Evolutionary conservation across 2,797 vertebrate species (phyloP).

Genomic region (Diplodus puntazzo): DNA sequence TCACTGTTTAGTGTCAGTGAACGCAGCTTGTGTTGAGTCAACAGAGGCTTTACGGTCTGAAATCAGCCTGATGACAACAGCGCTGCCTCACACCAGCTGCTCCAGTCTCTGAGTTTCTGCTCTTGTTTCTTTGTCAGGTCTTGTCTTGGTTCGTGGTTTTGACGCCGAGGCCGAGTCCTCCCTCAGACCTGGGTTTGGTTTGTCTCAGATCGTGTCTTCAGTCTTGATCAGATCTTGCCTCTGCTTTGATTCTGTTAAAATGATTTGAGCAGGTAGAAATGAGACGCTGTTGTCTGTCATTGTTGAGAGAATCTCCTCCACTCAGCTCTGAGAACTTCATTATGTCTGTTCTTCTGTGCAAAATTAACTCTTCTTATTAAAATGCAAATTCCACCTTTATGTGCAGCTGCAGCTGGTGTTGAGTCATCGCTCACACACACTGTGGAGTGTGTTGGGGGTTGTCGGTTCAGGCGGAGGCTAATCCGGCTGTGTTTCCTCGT

Average conservation of each 20-base stretch:
- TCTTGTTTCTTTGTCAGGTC: background rate
- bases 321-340: conserved; percentile 10
- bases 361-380: conserved; percentile 28
- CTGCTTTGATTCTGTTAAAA: too few species aligned
- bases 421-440: background rate
- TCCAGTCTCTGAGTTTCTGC: background rate
- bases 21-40: conserved; percentile 23
- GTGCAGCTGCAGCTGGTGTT: conserved; percentile 4
- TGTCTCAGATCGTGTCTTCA: too few species aligned
- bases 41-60: conserved; percentile 19
- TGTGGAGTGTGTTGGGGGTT: conserved; percentile 6
- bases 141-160: background rate
- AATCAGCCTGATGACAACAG: background rate
- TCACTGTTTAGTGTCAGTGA: background rate
- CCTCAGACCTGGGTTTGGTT: background rate
- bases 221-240: too few species aligned
- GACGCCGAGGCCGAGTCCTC: too few species aligned
- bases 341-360: conserved; percentile 5
- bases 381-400: conserved; percentile 28
- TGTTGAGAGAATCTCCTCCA: background rate
- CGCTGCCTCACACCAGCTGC: background rate
- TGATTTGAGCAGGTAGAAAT: background rate
- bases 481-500: conserved; percentile 26
- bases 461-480: conserved; percentile 47
- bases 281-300: background rate